phyloP scores from a whole-genome alignment of 1,140 invertebrate genomes.

The Cephus cinctus region DNA sequence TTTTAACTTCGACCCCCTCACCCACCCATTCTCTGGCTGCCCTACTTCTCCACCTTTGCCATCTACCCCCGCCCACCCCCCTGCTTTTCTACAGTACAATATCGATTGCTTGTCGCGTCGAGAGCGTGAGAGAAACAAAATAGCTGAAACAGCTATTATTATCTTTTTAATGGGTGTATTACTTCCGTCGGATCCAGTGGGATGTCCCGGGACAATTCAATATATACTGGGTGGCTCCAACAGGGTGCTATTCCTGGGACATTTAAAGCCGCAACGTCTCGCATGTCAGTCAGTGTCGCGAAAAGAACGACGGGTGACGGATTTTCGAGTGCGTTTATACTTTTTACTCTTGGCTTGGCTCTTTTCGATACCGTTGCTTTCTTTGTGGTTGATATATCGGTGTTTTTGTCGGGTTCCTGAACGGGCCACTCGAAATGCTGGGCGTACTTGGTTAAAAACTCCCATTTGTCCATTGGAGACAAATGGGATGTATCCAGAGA shows the following conservation, averaged over 20 bases:
- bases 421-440: constrained; percentile 25
- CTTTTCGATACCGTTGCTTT: no score
- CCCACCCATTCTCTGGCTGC: no score
- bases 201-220: constrained; percentile 36
- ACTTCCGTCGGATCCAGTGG: constrained; percentile 37
- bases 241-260: constrained; percentile 28
- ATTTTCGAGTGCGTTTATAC: no score
- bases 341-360: no score
- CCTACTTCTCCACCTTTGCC: no score
- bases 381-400: no score
- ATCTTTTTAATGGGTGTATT: constrained; percentile 1
- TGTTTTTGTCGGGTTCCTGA: no score
- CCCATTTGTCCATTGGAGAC: constrained; percentile 28
- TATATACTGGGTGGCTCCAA: constrained; percentile 32
- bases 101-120: no score
- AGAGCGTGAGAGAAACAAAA: no score
- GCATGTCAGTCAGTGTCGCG: constrained; percentile 18
- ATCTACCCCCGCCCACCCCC: no score
- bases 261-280: constrained; percentile 7
- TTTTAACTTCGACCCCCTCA: no score
- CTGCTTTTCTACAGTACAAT: no score
- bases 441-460: constrained; percentile 26
- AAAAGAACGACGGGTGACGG: constrained; percentile 18
- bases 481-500: constrained; percentile 18
- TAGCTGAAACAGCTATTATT: neutral